Percentiles rank a stretch among this genome's conserved stretches.
These are phyloP conservation scores for Alitta virens DNA, from an alignment of 2,888 invertebrate species.

Conservation along the genomic window DNA sequence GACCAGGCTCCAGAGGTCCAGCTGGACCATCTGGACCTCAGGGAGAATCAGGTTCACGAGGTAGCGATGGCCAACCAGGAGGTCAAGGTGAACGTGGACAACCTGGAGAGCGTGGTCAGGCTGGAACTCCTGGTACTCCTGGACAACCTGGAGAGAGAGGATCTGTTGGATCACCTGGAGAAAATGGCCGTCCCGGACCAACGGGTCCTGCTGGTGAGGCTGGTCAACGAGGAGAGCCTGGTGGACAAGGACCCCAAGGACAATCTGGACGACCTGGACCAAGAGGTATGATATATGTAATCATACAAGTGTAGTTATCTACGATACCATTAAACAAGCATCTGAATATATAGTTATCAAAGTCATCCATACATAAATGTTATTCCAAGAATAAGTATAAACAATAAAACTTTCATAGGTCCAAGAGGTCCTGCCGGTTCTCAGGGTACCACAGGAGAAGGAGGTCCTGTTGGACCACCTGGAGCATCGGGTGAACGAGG, in stretches of 20 bases:
- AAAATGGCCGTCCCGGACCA: conserved; percentile 3
- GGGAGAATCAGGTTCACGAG: conserved; percentile 5
- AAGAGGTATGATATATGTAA: too few relatives aligned
- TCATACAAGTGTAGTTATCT: too few relatives aligned
- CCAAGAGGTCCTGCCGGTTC: too few relatives aligned
- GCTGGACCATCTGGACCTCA: conserved; percentile 9
- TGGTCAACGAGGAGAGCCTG: conserved; percentile 8
- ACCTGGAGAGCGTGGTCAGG: conserved; percentile 9
- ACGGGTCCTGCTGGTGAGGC: conserved; percentile 13
- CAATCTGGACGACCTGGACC: neutral
- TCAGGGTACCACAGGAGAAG: conserved; percentile 3
- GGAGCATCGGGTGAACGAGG: neutral
- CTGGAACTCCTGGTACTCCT: conserved; percentile 2
- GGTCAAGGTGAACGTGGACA: neutral
- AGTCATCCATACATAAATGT: too few relatives aligned
- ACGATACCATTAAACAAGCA: too few relatives aligned
- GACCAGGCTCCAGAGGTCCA: conserved; percentile 11
- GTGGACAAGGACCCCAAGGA: conserved; percentile 6
- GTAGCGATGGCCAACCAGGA: conserved; percentile 11
- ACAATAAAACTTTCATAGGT: too few relatives aligned
- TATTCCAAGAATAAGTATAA: too few relatives aligned
- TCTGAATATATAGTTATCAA: too few relatives aligned
- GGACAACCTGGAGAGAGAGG: conserved; percentile 18
- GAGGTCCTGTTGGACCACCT: conserved; percentile 3
- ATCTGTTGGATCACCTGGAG: conserved; percentile 6